Conservation (phyloP, 1,140 invertebrate species). For the Bombus soroeensis region DNA sequence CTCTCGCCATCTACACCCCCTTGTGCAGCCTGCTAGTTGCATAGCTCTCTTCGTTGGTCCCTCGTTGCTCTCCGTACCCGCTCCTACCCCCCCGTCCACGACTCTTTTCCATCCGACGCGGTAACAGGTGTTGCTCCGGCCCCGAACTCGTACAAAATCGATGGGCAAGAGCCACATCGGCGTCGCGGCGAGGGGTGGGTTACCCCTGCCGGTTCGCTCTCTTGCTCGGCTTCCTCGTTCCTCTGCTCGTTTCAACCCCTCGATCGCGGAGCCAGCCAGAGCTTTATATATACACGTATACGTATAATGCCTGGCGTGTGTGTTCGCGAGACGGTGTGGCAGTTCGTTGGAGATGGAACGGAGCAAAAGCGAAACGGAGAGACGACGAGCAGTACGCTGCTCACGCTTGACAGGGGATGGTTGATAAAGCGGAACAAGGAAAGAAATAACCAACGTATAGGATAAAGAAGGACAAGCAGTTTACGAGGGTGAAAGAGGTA, state of each 20-base stretch:
- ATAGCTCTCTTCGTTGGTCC: neutral
- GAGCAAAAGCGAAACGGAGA: slow-evolving; percentile 46
- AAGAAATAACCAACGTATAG: neutral
- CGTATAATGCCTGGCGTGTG: neutral
- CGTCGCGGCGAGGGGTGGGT: slow-evolving; percentile 58
- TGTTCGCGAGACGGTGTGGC: neutral
- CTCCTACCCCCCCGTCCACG: neutral
- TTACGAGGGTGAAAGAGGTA: neutral
- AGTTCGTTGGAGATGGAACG: slow-evolving; percentile 23
- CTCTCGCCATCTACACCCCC: neutral
- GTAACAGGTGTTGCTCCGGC: slow-evolving; percentile 80
- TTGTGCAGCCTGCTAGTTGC: neutral
- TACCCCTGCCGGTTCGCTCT: slow-evolving; percentile 41
- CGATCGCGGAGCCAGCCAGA: slow-evolving; percentile 2
- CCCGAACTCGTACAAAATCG: slow-evolving; percentile 76
- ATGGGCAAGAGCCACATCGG: slow-evolving; percentile 70
- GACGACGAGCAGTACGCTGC: slow-evolving; percentile 4
- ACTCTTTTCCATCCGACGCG: slow-evolving; percentile 58
- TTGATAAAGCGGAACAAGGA: neutral
- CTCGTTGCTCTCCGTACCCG: slow-evolving; percentile 1
- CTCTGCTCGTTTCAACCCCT: slow-evolving; percentile 27
- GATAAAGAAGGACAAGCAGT: neutral
- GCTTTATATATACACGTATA: neutral
- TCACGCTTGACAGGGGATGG: neutral
- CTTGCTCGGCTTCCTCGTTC: slow-evolving; percentile 36